Conservation (phyloP, 2,888 invertebrate species). For the Gibbula magus region DNA sequence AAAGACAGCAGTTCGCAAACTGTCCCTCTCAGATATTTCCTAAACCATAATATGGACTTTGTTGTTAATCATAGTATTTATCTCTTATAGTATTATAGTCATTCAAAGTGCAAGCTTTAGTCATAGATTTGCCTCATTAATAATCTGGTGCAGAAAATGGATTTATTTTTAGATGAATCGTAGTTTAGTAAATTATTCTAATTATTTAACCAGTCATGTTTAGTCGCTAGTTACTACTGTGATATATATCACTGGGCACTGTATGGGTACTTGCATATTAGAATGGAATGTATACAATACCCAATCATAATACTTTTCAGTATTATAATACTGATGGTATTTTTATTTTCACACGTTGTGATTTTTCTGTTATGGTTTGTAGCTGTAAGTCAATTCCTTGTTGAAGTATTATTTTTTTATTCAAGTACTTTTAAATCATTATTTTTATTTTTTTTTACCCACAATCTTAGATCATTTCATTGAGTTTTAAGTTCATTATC, state of each 20-base stretch:
- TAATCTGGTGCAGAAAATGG: constrained; percentile 10
- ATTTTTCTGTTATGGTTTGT: not conserved
- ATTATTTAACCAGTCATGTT: constrained; percentile 11
- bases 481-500: not conserved
- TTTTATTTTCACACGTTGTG: not conserved
- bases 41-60: not conserved
- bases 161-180: not conserved
- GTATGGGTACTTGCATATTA: too few relatives aligned
- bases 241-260: not conserved
- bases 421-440: not conserved
- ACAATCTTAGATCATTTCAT: not conserved
- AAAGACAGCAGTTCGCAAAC: not conserved
- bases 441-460: not conserved
- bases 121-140: not conserved
- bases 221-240: constrained; percentile 14
- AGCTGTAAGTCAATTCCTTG: not conserved
- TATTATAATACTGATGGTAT: not conserved
- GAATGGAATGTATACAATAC: too few relatives aligned
- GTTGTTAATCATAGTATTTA: constrained; percentile 12
- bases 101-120: constrained; percentile 2
- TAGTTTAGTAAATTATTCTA: constrained; percentile 19
- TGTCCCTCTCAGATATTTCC: not conserved
- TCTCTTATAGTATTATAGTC: not conserved
- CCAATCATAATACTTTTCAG: not conserved
- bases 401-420: not conserved